Base-by-base conservation (phyloP, 2,797 vertebrate species). In the Protosalanx chinensis region DNA sequence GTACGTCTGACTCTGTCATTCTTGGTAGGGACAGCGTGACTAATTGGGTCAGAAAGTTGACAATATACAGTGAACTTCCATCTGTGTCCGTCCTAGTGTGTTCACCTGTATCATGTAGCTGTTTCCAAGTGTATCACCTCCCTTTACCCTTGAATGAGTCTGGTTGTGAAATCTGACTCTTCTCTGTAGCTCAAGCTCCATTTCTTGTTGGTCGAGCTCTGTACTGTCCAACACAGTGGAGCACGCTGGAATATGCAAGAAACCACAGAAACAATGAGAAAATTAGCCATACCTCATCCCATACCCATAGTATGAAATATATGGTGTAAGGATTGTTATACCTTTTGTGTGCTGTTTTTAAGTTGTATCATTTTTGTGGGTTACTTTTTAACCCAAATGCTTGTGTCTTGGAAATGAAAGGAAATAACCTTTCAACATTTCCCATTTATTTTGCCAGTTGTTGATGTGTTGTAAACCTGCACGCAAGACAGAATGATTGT, bases 111-210 rank as follows among this genome's bases (percentile, higher is more conserved):
- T 27, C 27, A 41, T 32, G 18, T 46, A n/a, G 13, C 5, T 37
- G 35, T 6, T 20, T 5, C 27, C 29, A 6, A 15, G 16, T 63
- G n/a, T 5, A 6, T 27, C 12, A n/a, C 37, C 32, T 76, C 76
- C 74, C 23, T 13, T 86, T 13, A 18, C 79, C 78, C 76, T 77
- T 82, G 76, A 81, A 81, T 78, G 65, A 84, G 59, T 65, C 23
- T 18, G 30, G 10, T 78, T 62, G 23, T 72, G 51, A 77, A 85
- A 77, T 35, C 60, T 67, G 76, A 71, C 51, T 70, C 64, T 33
- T 5, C 20, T 27, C n/a, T 57, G 29, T 56, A 35, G 51, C 30
- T 33, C 2, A 30, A 57, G 10, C 30, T 59, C 61, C 18, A 72
- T 30, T 60, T 13, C 27, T 60, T 37, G 33, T 68, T 51, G 33